Conservation (phyloP, 2,797 vertebrate genomes). For the Poeciliopsis paucimaculata region DNA sequence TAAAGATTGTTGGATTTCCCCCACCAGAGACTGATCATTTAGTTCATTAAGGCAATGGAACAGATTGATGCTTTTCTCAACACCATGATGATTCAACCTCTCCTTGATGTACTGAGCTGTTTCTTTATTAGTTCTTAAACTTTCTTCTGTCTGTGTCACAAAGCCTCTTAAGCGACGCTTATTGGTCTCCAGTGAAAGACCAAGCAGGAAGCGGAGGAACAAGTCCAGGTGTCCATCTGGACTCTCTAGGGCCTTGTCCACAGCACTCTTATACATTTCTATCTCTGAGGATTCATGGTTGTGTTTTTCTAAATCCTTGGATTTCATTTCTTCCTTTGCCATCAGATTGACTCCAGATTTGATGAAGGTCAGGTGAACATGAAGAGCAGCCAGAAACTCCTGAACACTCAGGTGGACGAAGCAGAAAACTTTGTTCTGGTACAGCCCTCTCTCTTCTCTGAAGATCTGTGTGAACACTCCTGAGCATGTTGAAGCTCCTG, state of each 20-base stretch:
- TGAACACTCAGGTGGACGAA: constrained; percentile 7
- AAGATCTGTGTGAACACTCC: not conserved
- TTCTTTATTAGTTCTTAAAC: not conserved
- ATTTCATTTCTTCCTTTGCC: not conserved
- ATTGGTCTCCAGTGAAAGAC: not conserved
- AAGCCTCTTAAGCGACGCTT: not conserved
- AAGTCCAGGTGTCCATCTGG: constrained; percentile 1
- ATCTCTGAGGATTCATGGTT: not conserved
- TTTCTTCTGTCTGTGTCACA: not conserved
- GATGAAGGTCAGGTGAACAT: constrained; percentile 15
- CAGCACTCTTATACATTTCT: not conserved
- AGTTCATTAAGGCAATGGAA: not conserved
- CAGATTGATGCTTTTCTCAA: not conserved
- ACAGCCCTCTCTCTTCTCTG: not conserved
- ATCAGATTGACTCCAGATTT: not conserved
- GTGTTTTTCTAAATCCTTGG: not conserved
- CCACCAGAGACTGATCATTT: not conserved
- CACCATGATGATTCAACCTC: not conserved
- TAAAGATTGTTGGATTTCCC: not conserved
- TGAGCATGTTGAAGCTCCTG: not conserved
- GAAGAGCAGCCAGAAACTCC: constrained; percentile 5
- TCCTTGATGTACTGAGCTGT: not conserved
- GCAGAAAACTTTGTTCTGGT: not conserved
- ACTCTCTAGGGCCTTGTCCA: not conserved
- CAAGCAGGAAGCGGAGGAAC: not conserved